These are phyloP conservation scores for Stenchaetothrips biformis DNA, from an alignment of 2,888 invertebrate species.

Conservation along the genomic window DNA sequence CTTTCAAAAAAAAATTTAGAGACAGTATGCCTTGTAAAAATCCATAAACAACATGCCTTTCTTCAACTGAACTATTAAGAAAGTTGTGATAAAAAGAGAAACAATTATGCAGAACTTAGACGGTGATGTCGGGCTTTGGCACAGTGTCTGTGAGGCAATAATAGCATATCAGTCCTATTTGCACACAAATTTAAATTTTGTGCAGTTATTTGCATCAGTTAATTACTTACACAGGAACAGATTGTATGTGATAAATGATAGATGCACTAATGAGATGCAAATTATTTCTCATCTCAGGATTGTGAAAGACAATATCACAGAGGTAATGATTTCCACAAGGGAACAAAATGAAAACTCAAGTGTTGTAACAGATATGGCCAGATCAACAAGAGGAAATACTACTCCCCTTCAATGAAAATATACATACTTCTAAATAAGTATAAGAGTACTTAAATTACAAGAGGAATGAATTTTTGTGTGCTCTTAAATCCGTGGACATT, in stretches of 20 bases:
- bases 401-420: background rate
- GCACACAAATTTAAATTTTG: background rate
- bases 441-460: background rate
- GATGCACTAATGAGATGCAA: background rate
- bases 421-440: background rate
- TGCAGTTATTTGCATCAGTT: background rate
- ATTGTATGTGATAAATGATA: background rate
- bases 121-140: constrained; percentile 1
- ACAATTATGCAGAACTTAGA: background rate
- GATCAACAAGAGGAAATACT: background rate
- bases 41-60: background rate
- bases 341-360: background rate
- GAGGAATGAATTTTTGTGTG: background rate
- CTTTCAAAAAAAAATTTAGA: background rate
- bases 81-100: background rate
- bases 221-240: background rate
- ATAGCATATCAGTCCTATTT: background rate
- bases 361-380: background rate
- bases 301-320: background rate
- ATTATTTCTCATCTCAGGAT: background rate
- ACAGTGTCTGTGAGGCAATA: background rate
- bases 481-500: too few relatives aligned
- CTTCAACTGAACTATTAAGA: background rate
- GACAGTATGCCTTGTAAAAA: background rate
- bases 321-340: background rate